phyloP scores from a whole-genome alignment of 2,888 invertebrate species.

The Zhengitettix transpicula region DNA sequence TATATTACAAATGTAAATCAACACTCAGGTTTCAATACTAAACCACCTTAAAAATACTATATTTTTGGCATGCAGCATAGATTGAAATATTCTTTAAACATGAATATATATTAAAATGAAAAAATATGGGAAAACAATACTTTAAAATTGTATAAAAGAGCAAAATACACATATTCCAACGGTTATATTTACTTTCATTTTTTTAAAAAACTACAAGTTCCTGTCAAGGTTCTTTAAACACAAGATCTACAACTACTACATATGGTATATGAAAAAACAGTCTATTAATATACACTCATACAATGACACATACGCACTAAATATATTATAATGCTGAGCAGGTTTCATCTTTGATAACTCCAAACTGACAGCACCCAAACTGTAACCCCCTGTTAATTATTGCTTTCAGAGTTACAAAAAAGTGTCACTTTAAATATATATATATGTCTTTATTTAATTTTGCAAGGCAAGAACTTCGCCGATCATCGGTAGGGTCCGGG shows the following conservation, averaged over 20 bases:
- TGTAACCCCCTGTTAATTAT: conserved; percentile 12
- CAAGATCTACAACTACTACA: conserved; percentile 10
- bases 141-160: conserved; percentile 2
- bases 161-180: conserved; percentile 3
- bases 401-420: conserved; percentile 13
- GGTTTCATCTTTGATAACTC: conserved; percentile 13
- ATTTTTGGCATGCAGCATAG: conserved; percentile 1
- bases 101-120: neutral
- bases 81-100: conserved; percentile 1
- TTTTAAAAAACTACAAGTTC: conserved; percentile 1
- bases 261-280: neutral
- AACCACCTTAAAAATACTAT: neutral
- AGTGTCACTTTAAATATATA: conserved; percentile 1
- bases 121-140: neutral
- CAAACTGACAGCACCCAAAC: conserved; percentile 12
- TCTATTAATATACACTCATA: conserved; percentile 6
- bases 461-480: conserved; percentile 10
- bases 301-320: conserved; percentile 13
- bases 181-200: neutral
- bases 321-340: conserved; percentile 15
- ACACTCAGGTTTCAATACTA: neutral
- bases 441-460: conserved; percentile 4
- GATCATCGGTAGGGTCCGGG: neutral
- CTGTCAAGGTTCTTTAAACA: conserved; percentile 8
- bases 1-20: neutral